Percentiles rank a stretch among this genome's conserved stretches.
These are phyloP conservation scores for Piprites chloris DNA, from an alignment of 2,113 vertebrate species.

Conservation along the genomic window DNA sequence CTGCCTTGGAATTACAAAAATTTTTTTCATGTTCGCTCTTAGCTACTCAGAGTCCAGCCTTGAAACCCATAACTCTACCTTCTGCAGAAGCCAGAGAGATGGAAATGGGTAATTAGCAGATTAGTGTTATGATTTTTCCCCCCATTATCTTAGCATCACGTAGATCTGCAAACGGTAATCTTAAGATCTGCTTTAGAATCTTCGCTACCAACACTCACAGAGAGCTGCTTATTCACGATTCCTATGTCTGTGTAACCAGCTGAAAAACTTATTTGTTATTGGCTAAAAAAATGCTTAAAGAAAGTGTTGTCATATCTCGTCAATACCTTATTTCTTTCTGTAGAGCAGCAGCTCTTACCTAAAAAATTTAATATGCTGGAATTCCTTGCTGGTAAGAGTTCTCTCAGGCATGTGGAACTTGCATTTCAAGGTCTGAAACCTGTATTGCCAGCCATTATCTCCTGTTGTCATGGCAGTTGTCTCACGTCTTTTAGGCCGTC, in stretches of 20 bases:
- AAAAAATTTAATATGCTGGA: not conserved
- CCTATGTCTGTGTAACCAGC: not conserved
- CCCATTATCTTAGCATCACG: not conserved
- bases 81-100: not conserved
- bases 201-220: not conserved
- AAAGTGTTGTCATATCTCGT: not conserved
- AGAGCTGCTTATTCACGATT: not conserved
- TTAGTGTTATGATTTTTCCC: not conserved
- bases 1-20: not conserved
- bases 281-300: not conserved
- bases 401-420: not conserved
- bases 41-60: constrained; percentile 21
- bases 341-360: not conserved
- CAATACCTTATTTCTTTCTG: not conserved
- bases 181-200: not conserved
- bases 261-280: not conserved
- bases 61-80: not conserved
- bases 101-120: constrained; percentile 25
- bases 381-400: not conserved
- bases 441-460: not conserved
- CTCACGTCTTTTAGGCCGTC: not conserved
- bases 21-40: not conserved
- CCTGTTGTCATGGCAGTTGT: not conserved
- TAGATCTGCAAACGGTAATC: not conserved
- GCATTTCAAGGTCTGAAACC: not conserved